Evolutionary conservation across 1,140 invertebrate species (phyloP).

Genomic region (Drosophila ambigua): DNA sequence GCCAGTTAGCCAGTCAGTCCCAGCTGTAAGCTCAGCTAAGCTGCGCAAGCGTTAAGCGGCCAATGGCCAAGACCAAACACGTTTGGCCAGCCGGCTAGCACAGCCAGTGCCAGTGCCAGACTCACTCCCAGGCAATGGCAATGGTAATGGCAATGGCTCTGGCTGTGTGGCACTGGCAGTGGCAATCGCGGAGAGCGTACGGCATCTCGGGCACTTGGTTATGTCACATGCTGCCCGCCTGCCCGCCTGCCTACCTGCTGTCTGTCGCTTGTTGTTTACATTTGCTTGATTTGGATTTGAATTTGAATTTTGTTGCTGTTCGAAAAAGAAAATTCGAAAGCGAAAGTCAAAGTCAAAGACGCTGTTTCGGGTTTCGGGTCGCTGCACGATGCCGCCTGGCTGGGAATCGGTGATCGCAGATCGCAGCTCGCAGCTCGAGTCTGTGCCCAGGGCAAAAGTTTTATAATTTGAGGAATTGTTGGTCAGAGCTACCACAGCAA

Average conservation of each 20-base stretch:
- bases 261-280: constrained; percentile 50
- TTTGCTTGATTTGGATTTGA: constrained; percentile 46
- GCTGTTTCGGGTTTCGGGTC: constrained; percentile 36
- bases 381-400: constrained; percentile 27
- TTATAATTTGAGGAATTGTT: constrained; percentile 65
- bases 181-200: constrained; percentile 4
- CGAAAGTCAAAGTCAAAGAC: constrained; percentile 82
- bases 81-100: constrained; percentile 21
- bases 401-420: constrained; percentile 13
- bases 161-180: background rate
- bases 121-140: constrained; percentile 4
- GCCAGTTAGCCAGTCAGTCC: background rate
- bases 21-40: background rate
- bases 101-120: constrained; percentile 1
- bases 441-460: constrained; percentile 32
- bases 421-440: constrained; percentile 15
- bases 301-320: constrained; percentile 14
- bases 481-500: constrained; percentile 12
- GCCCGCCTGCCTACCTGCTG: background rate
- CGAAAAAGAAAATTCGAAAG: constrained; percentile 81
- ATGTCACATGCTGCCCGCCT: constrained; percentile 61
- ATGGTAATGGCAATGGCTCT: background rate
- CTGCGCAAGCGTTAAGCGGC: background rate
- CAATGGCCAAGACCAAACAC: constrained; percentile 40
- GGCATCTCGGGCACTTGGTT: constrained; percentile 75